A percentile compares a stretch with the other conserved stretches of the same genome.
phyloP scores from a whole-genome alignment of 2,797 vertebrate species.

The Numenius phaeopus region DNA sequence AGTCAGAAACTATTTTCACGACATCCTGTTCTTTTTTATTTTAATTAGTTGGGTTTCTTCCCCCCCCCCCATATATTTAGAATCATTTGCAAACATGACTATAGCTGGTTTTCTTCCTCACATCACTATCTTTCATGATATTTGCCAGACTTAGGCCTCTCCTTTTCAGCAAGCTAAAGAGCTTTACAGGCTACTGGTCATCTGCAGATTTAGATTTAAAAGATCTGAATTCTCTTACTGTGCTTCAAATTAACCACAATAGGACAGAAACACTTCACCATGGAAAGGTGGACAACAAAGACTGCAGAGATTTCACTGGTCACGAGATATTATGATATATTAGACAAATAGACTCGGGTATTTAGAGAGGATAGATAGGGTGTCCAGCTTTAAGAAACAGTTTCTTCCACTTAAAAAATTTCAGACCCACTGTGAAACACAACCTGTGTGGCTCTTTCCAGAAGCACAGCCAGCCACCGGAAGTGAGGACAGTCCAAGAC shows the following conservation, averaged over 20 bases:
- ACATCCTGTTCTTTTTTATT: background rate
- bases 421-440: background rate
- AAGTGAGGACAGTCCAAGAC: background rate
- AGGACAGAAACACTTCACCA: background rate
- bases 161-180: background rate
- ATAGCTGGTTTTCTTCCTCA: background rate
- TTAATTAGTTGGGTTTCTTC: background rate
- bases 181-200: background rate
- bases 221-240: background rate
- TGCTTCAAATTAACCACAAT: background rate
- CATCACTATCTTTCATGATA: background rate
- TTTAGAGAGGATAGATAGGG: background rate
- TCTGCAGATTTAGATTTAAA: background rate
- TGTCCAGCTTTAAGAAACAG: background rate
- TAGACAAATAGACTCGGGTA: background rate
- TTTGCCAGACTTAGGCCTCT: background rate
- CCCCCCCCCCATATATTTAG: background rate
- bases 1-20: background rate
- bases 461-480: background rate
- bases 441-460: background rate
- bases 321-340: background rate
- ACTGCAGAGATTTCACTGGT: background rate
- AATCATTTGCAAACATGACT: background rate
- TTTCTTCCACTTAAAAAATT: background rate
- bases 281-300: background rate